A percentile compares a stretch with the other conserved stretches of the same genome.
Evolutionary conservation across 2,797 vertebrate species (phyloP).

Genomic region (Trachurus trachurus): DNA sequence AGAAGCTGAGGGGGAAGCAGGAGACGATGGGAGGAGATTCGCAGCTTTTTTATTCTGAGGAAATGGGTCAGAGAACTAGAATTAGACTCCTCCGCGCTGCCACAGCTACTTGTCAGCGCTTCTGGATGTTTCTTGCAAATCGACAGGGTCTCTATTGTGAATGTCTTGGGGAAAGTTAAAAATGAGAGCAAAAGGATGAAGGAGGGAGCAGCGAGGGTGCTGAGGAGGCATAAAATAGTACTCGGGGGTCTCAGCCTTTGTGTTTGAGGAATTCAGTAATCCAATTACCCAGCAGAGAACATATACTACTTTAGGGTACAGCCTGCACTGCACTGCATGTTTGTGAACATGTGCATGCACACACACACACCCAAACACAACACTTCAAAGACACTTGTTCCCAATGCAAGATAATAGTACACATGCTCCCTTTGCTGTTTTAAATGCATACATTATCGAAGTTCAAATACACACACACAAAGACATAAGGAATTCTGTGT

Average conservation of each 20-base stretch:
- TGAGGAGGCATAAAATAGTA: slow-evolving; percentile 81
- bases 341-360: slow-evolving; percentile 37
- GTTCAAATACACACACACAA: slow-evolving; percentile 37
- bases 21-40: slow-evolving; percentile 49
- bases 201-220: slow-evolving; percentile 67
- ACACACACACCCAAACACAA: slow-evolving; percentile 38
- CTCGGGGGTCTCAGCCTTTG: slow-evolving; percentile 67
- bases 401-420: slow-evolving; percentile 53
- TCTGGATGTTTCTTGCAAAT: slow-evolving; percentile 70
- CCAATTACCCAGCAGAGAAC: slow-evolving; percentile 80
- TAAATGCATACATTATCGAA: slow-evolving; percentile 59
- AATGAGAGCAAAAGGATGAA: slow-evolving; percentile 70
- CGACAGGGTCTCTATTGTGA: slow-evolving; percentile 72
- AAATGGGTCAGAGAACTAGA: slow-evolving; percentile 76
- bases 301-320: slow-evolving; percentile 78
- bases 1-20: slow-evolving; percentile 2
- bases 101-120: slow-evolving; percentile 68
- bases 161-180: slow-evolving; percentile 75
- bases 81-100: slow-evolving; percentile 62
- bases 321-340: slow-evolving; percentile 51
- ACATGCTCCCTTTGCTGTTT: slow-evolving; percentile 60
- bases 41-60: slow-evolving; percentile 26
- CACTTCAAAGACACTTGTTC: slow-evolving; percentile 75
- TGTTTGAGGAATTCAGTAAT: slow-evolving; percentile 81
- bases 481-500: slow-evolving; percentile 34